Percentiles rank a stretch among this genome's conserved stretches.
Evolutionary conservation across 2,113 vertebrate species (phyloP).

Genomic region (Istiophorus platypterus): DNA sequence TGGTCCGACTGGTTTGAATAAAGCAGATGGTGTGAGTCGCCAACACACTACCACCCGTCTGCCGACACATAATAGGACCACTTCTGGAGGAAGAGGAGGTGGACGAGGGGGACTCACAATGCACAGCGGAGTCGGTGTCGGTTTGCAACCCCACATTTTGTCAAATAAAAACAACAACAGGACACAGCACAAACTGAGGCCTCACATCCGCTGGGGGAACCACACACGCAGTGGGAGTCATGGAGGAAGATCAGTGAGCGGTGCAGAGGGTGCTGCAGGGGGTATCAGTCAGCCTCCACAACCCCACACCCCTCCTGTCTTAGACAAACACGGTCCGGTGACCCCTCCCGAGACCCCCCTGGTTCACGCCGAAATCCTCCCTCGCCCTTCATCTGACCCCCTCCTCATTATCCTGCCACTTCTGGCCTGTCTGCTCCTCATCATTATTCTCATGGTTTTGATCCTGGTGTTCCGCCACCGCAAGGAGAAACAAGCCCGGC

Average conservation of each 20-base stretch:
- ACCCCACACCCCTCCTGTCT: slow-evolving; percentile 49
- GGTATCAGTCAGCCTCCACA: slow-evolving; percentile 21
- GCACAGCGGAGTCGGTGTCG: not conserved
- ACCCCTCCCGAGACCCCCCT: slow-evolving; percentile 53
- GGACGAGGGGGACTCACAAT: slow-evolving; percentile 19
- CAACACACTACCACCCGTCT: slow-evolving; percentile 28
- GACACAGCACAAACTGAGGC: slow-evolving; percentile 67
- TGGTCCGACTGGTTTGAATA: slow-evolving; percentile 15
- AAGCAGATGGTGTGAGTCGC: slow-evolving; percentile 30
- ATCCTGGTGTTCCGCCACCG: slow-evolving; percentile 85
- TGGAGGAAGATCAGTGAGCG: slow-evolving; percentile 31
- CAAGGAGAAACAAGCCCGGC: slow-evolving; percentile 82
- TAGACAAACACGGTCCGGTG: slow-evolving; percentile 35
- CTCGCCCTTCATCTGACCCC: slow-evolving; percentile 75
- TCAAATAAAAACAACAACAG: slow-evolving; percentile 70
- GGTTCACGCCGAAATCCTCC: slow-evolving; percentile 68
- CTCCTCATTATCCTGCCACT: slow-evolving; percentile 86
- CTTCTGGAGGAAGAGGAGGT: slow-evolving; percentile 8
- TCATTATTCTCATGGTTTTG: slow-evolving; percentile 77
- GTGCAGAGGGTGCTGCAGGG: slow-evolving; percentile 29
- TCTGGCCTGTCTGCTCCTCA: slow-evolving; percentile 84
- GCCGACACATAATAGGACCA: slow-evolving; percentile 52
- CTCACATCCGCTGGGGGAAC: slow-evolving; percentile 73
- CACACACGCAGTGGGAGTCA: slow-evolving; percentile 55
- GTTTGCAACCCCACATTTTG: slow-evolving; percentile 61